Base-by-base conservation (phyloP, 2,888 invertebrate species). In the Rhimphoctona megacephalus region DNA sequence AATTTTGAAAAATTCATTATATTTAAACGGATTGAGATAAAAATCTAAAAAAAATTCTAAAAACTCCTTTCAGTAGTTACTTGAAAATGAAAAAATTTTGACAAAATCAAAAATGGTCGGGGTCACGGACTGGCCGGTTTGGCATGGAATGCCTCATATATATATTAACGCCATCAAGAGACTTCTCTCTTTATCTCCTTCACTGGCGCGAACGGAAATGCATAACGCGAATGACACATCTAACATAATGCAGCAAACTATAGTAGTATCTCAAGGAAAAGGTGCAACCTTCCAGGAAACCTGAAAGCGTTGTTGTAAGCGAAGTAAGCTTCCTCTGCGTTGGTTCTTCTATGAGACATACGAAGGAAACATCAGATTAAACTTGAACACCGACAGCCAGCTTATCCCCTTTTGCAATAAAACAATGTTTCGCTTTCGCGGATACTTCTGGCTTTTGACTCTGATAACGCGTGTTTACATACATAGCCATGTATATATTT, bases 391-490 rank as follows among this genome's bases (percentile, higher is more conserved):
- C 76, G 76, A 70, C 76, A 83, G 80, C 77, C 66, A 76, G 83
- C 83, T 86, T 83, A 86, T 86, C 83, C 80, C 46, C 39, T 43
- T 22, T 33, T 22, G 78, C 72, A 74, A 64, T 78, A 79, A 76
- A 74, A 77, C 70, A 54, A 66, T 85, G 57, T 66, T 72, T 76
- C 76, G 54, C 72, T 57, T 70, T 72, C 70, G 46, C 39, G 49
- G 74, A 76, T 85, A 69, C 80, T 83, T 57, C 49, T 64, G 36
- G 64, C 86, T 86, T 83, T 86, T 86, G 83, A 81, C 72, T 86
- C 33, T 76, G 54, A 80, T 76, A 86, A 67, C 66, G 66, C 39
- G 49, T 36, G 25, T 61, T 73, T 33, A 77, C 54, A 14, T n/a
- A 33, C 30, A 14, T n/a, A 22, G 2, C 6, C 43, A 19, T 74